A percentile compares a stretch with the other conserved stretches of the same genome.
phyloP scores from a whole-genome alignment of 2,113 vertebrate genomes.

The Paramisgurnus dabryanus region DNA sequence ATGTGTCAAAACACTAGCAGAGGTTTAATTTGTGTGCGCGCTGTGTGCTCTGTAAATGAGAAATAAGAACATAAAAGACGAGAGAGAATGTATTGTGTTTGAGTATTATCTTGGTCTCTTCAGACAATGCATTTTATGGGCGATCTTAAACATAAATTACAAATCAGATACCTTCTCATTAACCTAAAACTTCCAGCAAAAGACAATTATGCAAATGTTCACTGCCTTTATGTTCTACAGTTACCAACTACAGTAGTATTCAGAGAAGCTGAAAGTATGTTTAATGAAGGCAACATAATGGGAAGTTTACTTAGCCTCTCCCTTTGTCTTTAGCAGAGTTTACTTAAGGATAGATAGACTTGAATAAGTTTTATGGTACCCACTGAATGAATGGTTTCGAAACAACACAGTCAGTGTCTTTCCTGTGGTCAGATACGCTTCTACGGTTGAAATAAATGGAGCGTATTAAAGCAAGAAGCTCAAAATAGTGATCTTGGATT shows the following conservation, averaged over 20 bases:
- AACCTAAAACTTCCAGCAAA: no score
- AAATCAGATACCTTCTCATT: neutral
- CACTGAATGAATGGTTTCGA: constrained; percentile 2
- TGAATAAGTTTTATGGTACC: neutral
- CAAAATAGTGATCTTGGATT: neutral
- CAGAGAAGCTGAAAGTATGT: neutral
- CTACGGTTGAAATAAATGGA: neutral
- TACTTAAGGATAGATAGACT: constrained; percentile 14
- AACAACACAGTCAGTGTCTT: neutral
- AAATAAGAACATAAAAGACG: neutral
- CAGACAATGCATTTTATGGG: neutral
- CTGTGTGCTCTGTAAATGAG: neutral
- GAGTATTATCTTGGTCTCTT: neutral
- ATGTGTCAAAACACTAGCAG: neutral
- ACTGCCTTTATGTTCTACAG: neutral
- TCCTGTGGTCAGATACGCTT: neutral
- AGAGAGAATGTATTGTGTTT: neutral
- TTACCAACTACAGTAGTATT: neutral
- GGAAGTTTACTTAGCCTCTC: neutral
- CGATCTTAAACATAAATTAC: neutral
- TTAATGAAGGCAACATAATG: constrained; percentile 11
- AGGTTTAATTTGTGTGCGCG: neutral
- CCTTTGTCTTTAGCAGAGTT: constrained; percentile 6
- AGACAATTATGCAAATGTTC: no score
- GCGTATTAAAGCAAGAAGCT: neutral